A percentile compares a stretch with the other conserved stretches of the same genome.
phyloP scores from a whole-genome alignment of 2,888 invertebrate genomes.

The Tetramorium bicarinatum region DNA sequence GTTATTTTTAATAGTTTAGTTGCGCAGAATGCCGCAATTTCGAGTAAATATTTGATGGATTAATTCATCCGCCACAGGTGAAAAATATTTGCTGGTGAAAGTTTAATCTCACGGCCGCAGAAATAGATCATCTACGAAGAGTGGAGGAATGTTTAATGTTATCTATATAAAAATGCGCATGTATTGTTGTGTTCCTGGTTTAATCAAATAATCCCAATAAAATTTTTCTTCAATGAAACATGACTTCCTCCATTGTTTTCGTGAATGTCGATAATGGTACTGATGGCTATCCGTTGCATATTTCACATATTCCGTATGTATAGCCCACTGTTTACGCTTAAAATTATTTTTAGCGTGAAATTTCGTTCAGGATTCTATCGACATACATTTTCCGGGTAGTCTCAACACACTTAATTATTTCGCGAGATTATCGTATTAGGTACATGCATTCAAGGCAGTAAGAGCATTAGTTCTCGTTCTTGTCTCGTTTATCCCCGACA shows the following conservation, averaged over 20 bases:
- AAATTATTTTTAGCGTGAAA: constrained; percentile 35
- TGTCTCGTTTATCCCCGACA: constrained; percentile 41
- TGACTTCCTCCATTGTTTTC: neutral
- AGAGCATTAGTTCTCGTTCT: constrained; percentile 60
- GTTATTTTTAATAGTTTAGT: constrained; percentile 44
- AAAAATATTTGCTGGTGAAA: constrained; percentile 42
- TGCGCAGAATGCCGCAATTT: constrained; percentile 34
- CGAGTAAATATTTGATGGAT: constrained; percentile 49
- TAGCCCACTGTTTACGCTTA: constrained; percentile 4
- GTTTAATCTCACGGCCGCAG: constrained; percentile 27
- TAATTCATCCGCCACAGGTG: constrained; percentile 34
- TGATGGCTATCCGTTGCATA: neutral
- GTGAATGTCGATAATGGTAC: neutral
- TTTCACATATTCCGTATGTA: constrained; percentile 2
- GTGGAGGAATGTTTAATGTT: constrained; percentile 15
- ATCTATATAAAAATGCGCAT: neutral
- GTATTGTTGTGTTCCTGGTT: neutral
- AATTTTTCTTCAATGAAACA: constrained; percentile 20
- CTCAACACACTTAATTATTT: constrained; percentile 50
- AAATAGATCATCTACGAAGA: constrained; percentile 12
- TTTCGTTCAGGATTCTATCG: neutral
- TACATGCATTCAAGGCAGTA: constrained; percentile 45
- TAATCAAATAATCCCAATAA: constrained; percentile 7
- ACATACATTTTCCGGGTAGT: constrained; percentile 11
- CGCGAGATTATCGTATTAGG: constrained; percentile 53